phyloP scores from a whole-genome alignment of 2,797 vertebrate species.

The Malacoraja senta region DNA sequence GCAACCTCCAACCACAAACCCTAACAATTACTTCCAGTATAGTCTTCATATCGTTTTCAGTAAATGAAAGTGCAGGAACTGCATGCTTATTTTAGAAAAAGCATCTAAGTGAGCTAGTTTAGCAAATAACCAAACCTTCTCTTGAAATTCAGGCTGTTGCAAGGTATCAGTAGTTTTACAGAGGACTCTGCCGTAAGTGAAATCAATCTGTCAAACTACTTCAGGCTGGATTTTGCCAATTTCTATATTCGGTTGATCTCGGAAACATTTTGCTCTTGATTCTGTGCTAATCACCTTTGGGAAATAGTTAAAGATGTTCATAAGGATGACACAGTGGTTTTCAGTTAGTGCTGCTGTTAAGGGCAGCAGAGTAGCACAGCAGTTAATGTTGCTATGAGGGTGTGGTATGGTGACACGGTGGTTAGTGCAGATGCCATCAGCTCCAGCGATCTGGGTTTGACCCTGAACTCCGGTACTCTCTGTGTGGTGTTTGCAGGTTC shows the following conservation, averaged over 20 bases:
- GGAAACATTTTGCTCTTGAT: too few relatives aligned
- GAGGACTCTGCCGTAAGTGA: background rate
- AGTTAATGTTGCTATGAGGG: too few relatives aligned
- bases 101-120: background rate
- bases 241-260: background rate
- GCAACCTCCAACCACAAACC: background rate
- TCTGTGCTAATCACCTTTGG: background rate
- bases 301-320: background rate
- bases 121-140: background rate
- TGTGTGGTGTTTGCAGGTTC: too few relatives aligned
- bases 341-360: too few relatives aligned
- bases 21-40: background rate
- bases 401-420: too few relatives aligned
- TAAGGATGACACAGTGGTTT: background rate
- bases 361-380: too few relatives aligned
- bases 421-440: too few relatives aligned
- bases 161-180: background rate
- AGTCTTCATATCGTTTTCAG: background rate
- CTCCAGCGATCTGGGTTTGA: too few relatives aligned
- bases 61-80: background rate
- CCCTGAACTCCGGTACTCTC: too few relatives aligned
- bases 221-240: background rate
- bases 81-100: background rate
- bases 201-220: background rate
- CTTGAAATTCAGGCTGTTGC: background rate